A percentile compares a stretch with the other conserved stretches of the same genome.
phyloP scores from a whole-genome alignment of 2,888 invertebrate genomes.

The Epinotia bilunana region DNA sequence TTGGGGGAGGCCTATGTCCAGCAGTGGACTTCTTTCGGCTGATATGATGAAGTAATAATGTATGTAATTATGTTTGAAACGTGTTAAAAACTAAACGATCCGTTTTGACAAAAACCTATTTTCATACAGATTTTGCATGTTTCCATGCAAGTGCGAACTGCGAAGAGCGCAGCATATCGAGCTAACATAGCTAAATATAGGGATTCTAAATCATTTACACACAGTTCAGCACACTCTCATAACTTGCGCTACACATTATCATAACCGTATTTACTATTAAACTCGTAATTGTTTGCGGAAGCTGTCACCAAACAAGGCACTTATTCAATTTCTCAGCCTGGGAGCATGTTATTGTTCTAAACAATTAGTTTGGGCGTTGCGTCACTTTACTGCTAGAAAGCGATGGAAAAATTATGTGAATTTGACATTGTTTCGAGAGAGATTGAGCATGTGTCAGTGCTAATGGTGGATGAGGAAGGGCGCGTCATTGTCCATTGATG shows the following conservation, averaged over 20 bases:
- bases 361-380: slow-evolving; percentile 28
- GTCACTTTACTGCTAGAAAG: slow-evolving; percentile 29
- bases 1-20: too few species aligned
- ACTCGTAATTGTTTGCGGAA: slow-evolving; percentile 3
- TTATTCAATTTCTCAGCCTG: slow-evolving; percentile 18
- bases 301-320: slow-evolving; percentile 16
- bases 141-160: too few species aligned
- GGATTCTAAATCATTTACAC: too few species aligned
- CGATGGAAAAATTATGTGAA: slow-evolving; percentile 28
- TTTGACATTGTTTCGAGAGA: slow-evolving; percentile 27
- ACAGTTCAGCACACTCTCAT: too few species aligned
- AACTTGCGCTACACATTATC: not conserved
- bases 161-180: too few species aligned
- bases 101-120: too few species aligned
- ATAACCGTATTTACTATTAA: slow-evolving; percentile 1
- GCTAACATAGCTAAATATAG: too few species aligned
- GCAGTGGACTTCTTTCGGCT: too few species aligned
- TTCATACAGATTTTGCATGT: too few species aligned
- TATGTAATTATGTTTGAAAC: too few species aligned
- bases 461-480: slow-evolving; percentile 6
- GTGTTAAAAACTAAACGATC: too few species aligned
- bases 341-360: slow-evolving; percentile 20
- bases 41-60: too few species aligned
- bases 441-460: slow-evolving; percentile 4
- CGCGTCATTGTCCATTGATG: not conserved